phyloP scores from a whole-genome alignment of 2,113 vertebrate genomes.

The Nipponia nippon region DNA sequence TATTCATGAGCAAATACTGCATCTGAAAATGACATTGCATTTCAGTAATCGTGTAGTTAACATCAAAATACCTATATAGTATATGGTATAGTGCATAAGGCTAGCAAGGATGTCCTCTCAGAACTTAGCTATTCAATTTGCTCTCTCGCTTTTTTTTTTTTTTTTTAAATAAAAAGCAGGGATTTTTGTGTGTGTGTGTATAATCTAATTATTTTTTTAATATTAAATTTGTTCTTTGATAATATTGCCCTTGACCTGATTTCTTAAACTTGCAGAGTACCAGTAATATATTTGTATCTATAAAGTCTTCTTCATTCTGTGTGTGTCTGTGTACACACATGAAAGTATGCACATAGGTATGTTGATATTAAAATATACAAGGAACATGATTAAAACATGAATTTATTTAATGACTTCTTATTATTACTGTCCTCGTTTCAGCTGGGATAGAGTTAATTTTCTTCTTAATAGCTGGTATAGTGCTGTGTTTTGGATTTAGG shows the following conservation, averaged over 20 bases:
- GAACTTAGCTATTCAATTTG: background rate
- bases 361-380: background rate
- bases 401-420: background rate
- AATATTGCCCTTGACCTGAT: background rate
- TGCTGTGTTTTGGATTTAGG: too few relatives aligned
- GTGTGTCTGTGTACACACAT: background rate
- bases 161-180: background rate
- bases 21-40: background rate
- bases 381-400: background rate
- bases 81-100: background rate
- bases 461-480: too few relatives aligned
- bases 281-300: background rate
- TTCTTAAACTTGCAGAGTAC: background rate
- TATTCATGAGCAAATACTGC: background rate
- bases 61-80: background rate
- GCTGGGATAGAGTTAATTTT: too few relatives aligned
- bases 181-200: background rate
- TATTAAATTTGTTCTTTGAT: conserved; percentile 7
- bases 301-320: background rate
- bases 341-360: background rate
- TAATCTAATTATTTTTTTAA: conserved; percentile 20
- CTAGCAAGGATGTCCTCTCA: background rate
- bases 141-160: background rate
- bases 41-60: background rate
- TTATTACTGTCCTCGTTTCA: background rate